Conservation (phyloP, 2,888 invertebrate species). For the Drosophila aldrichi region DNA sequence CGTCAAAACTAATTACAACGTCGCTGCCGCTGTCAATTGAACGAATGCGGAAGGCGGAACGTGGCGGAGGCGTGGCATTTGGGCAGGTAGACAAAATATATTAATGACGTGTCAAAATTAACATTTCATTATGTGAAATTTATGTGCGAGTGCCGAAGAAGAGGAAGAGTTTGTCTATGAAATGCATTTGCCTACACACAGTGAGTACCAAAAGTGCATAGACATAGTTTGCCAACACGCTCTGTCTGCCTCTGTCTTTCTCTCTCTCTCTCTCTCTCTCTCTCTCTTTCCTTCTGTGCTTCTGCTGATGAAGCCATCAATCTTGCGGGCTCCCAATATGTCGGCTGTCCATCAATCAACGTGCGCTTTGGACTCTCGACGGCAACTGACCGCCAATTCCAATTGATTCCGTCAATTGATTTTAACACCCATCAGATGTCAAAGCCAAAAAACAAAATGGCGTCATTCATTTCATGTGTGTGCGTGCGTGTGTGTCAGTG, state of each 20-base stretch:
- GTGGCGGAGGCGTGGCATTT: not conserved
- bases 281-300: not conserved
- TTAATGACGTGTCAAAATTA: conserved; percentile 85
- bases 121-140: conserved; percentile 82
- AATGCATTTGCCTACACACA: conserved; percentile 26
- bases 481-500: conserved; percentile 67
- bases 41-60: conserved; percentile 17
- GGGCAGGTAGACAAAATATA: conserved; percentile 76
- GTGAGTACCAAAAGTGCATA: not conserved
- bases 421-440: conserved; percentile 82
- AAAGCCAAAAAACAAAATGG: conserved; percentile 74
- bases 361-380: conserved; percentile 45
- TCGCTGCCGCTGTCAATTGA: conserved; percentile 70
- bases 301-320: conserved; percentile 58
- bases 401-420: conserved; percentile 85
- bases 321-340: conserved; percentile 75
- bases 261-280: not conserved
- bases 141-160: conserved; percentile 33
- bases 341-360: conserved; percentile 82
- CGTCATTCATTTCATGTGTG: conserved; percentile 46
- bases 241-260: not conserved
- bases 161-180: conserved; percentile 16
- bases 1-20: conserved; percentile 84
- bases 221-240: not conserved
- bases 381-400: conserved; percentile 79